Percentiles rank a stretch among this genome's conserved stretches.
phyloP scores from a whole-genome alignment of 2,888 invertebrate species.

The Polietes domitor region DNA sequence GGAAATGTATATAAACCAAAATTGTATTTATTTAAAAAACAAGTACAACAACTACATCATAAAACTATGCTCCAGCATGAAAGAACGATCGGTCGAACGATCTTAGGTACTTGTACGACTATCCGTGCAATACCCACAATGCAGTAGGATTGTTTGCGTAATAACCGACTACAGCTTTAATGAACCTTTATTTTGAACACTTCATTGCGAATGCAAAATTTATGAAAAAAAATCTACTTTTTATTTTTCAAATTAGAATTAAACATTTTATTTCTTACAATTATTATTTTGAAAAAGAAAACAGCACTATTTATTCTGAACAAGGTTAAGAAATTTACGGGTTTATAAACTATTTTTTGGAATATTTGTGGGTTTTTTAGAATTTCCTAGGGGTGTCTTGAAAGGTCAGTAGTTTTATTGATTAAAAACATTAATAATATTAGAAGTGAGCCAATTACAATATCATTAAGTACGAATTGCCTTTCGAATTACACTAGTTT shows the following conservation, averaged over 20 bases:
- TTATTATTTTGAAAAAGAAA: not conserved
- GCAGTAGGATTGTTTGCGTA: not conserved
- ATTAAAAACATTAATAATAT: too few relatives aligned
- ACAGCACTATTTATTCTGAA: not conserved
- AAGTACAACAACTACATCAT: too few relatives aligned
- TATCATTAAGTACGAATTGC: too few relatives aligned
- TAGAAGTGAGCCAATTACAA: too few relatives aligned
- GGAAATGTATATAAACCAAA: not conserved
- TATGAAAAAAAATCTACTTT: not conserved
- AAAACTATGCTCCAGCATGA: not conserved
- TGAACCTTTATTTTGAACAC: conserved; percentile 48
- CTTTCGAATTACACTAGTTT: too few relatives aligned
- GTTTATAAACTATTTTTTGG: too few relatives aligned
- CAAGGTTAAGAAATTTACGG: not conserved
- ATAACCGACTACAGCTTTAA: conserved; percentile 45
- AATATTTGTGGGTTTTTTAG: too few relatives aligned
- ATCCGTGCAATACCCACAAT: not conserved
- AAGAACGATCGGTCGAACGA: not conserved
- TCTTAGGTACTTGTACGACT: not conserved
- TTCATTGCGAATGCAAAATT: not conserved
- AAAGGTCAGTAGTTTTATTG: too few relatives aligned
- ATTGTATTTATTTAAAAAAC: not conserved
- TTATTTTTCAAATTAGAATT: not conserved
- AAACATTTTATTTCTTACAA: not conserved
- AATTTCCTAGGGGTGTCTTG: too few relatives aligned